Conservation (phyloP, 2,888 invertebrate species). For the Erebia aethiops region DNA sequence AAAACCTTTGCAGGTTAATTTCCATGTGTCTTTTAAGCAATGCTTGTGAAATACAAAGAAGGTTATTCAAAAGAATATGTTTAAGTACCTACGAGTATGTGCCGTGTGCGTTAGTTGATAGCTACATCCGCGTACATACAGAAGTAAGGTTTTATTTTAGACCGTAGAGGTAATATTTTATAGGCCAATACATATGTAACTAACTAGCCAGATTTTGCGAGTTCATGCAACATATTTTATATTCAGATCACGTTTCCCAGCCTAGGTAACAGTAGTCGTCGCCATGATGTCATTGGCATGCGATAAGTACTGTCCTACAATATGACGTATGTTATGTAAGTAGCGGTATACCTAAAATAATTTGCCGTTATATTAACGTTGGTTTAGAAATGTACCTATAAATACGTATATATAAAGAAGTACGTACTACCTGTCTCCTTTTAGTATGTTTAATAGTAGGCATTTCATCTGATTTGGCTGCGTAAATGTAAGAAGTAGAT, state of each 20-base stretch:
- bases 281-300: constrained; percentile 77
- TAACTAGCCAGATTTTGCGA: constrained; percentile 27
- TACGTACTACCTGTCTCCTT: background rate
- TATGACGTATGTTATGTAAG: constrained; percentile 57
- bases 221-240: constrained; percentile 43
- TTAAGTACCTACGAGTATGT: background rate
- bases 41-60: constrained; percentile 23
- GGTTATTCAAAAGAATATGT: constrained; percentile 7
- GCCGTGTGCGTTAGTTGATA: background rate
- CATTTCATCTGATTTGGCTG: background rate
- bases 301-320: constrained; percentile 65
- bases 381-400: constrained; percentile 5
- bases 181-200: background rate
- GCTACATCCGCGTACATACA: background rate
- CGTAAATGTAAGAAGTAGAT: background rate
- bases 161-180: constrained; percentile 21
- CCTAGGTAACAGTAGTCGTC: constrained; percentile 71
- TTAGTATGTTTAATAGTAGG: background rate
- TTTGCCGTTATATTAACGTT: constrained; percentile 29
- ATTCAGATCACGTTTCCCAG: constrained; percentile 67
- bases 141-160: constrained; percentile 1
- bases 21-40: constrained; percentile 27
- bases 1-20: constrained; percentile 28
- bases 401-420: background rate
- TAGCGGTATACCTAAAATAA: constrained; percentile 44